phyloP scores from a whole-genome alignment of 2,888 invertebrate genomes.

The Patella caerulea region DNA sequence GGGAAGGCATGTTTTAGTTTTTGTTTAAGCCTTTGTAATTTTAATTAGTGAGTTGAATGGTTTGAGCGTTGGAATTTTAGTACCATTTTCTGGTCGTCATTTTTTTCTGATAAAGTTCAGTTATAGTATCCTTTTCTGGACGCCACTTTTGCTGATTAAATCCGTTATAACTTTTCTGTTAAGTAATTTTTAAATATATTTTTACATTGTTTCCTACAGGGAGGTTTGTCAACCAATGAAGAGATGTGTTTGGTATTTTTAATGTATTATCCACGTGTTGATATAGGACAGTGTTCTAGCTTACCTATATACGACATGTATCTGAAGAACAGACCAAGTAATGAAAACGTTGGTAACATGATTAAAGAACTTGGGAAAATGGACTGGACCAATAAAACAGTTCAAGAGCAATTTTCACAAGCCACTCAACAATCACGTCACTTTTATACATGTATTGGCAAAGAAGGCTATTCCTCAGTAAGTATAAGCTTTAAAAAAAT shows the following conservation, averaged over 20 bases:
- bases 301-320: slow-evolving; percentile 26
- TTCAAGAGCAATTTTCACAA: slow-evolving; percentile 16
- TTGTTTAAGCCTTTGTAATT: no score
- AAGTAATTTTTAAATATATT: no score
- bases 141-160: no score
- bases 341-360: not conserved
- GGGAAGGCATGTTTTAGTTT: no score
- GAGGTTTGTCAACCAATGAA: slow-evolving; percentile 49
- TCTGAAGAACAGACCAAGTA: not conserved
- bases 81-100: no score
- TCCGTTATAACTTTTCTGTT: no score
- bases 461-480: not conserved
- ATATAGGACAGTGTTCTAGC: slow-evolving; percentile 34
- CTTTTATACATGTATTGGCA: not conserved
- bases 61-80: no score
- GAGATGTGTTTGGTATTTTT: slow-evolving; percentile 59
- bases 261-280: slow-evolving; percentile 49
- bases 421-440: slow-evolving; percentile 16
- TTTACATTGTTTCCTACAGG: slow-evolving; percentile 33
- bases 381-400: slow-evolving; percentile 23
- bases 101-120: no score
- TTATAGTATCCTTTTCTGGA: no score
- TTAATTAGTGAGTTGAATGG: no score
- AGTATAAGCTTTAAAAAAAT: not conserved
- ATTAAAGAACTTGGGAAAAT: not conserved